Base-by-base conservation (phyloP, 2,797 vertebrate genomes). In the Falco naumanni region DNA sequence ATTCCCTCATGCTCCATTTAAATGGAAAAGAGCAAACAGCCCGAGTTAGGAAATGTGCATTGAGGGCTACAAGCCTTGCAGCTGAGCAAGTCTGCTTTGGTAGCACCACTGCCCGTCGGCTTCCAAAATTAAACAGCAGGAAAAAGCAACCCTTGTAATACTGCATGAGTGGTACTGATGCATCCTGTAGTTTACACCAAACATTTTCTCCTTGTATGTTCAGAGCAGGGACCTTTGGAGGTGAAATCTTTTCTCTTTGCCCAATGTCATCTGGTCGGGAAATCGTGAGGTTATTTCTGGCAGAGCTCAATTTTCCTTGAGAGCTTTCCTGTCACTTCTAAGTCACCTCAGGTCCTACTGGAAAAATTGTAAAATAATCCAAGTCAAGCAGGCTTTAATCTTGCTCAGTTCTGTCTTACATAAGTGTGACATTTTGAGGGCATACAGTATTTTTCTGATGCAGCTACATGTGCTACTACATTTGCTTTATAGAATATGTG, bases 381-480 rank as follows among this genome's bases (percentile, higher is more conserved):
- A 57, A 53, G 64, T 71, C 43, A 45, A 89, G 90, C 70, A 95
- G 83, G 41, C 84, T 94, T 94, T 92, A 64, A 77, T 93, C 63
- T 90, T 41, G 60, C 68, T 95, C 64, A 31, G 68, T 78, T 89
- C 53, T 17, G 12, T 26, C 33, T 71, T 91, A 89, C 95, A 22
- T 6, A 33, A 70, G 53, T 25, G 78, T 93, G 96, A 89, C 88
- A 10, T 77, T 95, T 95, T 81, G 88, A 93, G 95, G 95, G 37
- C 90, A 80, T 13, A 15, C 34, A 10, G 47, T 1, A 0, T 76
- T 90, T 76, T 79, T 25, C 47, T 80, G 47, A 20, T 39, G 56
- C 54, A 29, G 60, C 51, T 78, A 8, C 33, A 3, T 25, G 41
- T 0, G 2, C 13, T 63, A 6, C 64, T 41, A 2, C 10, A 0